Percentiles rank a stretch among this genome's conserved stretches.
These are phyloP conservation scores for Parelbella ahira DNA, from an alignment of 2,888 invertebrate genomes.

Conservation along the genomic window DNA sequence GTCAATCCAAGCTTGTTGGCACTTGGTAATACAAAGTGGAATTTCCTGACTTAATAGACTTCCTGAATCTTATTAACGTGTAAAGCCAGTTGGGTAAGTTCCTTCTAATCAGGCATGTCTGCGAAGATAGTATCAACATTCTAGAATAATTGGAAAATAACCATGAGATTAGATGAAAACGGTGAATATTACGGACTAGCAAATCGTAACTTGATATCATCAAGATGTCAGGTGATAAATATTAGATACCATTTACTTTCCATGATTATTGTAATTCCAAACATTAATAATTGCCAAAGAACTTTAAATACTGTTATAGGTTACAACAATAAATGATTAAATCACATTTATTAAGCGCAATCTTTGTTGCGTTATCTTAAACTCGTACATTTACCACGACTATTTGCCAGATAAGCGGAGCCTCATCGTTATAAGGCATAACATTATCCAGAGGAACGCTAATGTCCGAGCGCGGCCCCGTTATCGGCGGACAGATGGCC, in stretches of 20 bases:
- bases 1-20: no score
- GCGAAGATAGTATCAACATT: conserved; percentile 15
- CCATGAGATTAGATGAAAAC: no score
- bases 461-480: conserved; percentile 18
- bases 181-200: not conserved
- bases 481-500: conserved; percentile 25
- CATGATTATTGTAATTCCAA: no score
- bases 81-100: conserved; percentile 3
- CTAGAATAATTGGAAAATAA: conserved; percentile 5
- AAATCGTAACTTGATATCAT: no score
- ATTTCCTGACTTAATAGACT: conserved; percentile 5
- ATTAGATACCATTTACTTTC: not conserved
- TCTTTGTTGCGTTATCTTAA: no score
- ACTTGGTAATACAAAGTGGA: no score
- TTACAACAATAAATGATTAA: no score
- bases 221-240: not conserved
- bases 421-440: conserved; percentile 17
- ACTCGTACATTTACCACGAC: no score
- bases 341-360: no score
- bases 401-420: conserved; percentile 16
- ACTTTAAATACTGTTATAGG: no score
- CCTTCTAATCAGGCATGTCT: conserved; percentile 7
- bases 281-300: no score
- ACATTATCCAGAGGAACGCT: conserved; percentile 21
- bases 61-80: conserved; percentile 7